A percentile compares a stretch with the other conserved stretches of the same genome.
These are phyloP conservation scores for Lagria hirta DNA, from an alignment of 2,888 invertebrate genomes.

Conservation along the genomic window DNA sequence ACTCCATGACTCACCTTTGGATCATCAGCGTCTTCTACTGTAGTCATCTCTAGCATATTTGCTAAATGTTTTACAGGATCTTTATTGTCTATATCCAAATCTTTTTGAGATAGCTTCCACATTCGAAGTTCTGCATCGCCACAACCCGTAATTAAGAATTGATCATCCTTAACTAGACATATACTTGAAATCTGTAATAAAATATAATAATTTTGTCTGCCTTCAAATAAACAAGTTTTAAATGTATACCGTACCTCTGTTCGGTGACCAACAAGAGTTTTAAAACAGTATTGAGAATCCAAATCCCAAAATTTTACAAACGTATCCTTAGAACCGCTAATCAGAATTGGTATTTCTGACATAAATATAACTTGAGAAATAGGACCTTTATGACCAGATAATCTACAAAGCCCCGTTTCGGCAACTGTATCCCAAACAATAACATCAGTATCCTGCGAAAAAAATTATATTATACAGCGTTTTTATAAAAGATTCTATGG, in stretches of 20 bases:
- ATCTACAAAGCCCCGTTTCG: slow-evolving; percentile 84
- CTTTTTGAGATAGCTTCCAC: slow-evolving; percentile 71
- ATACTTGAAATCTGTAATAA: slow-evolving; percentile 78
- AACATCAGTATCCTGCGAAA: slow-evolving; percentile 82
- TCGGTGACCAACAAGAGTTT: slow-evolving; percentile 86
- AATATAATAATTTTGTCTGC: slow-evolving; percentile 6
- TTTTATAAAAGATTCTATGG: slow-evolving; percentile 2
- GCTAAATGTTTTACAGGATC: slow-evolving; percentile 56
- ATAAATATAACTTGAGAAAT: slow-evolving; percentile 82
- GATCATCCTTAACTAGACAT: slow-evolving; percentile 73
- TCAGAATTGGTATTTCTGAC: slow-evolving; percentile 66
- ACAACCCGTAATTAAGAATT: slow-evolving; percentile 84
- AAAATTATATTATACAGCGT: slow-evolving; percentile 14
- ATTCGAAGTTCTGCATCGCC: slow-evolving; percentile 82
- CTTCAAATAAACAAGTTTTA: slow-evolving; percentile 5
- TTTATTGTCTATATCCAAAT: slow-evolving; percentile 53
- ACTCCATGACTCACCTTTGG: slow-evolving; percentile 52
- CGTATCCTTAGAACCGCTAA: slow-evolving; percentile 89
- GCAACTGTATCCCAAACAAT: slow-evolving; percentile 94
- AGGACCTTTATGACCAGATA: slow-evolving; percentile 89
- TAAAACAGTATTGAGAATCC: slow-evolving; percentile 92
- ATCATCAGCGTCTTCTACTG: slow-evolving; percentile 60
- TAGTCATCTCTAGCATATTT: slow-evolving; percentile 56
- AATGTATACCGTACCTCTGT: slow-evolving; percentile 67
- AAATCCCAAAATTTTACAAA: slow-evolving; percentile 98